A percentile compares a stretch with the other conserved stretches of the same genome.
Evolutionary conservation across 2,797 vertebrate species (phyloP).

Genomic region (Melanotaenia maccullochi): DNA sequence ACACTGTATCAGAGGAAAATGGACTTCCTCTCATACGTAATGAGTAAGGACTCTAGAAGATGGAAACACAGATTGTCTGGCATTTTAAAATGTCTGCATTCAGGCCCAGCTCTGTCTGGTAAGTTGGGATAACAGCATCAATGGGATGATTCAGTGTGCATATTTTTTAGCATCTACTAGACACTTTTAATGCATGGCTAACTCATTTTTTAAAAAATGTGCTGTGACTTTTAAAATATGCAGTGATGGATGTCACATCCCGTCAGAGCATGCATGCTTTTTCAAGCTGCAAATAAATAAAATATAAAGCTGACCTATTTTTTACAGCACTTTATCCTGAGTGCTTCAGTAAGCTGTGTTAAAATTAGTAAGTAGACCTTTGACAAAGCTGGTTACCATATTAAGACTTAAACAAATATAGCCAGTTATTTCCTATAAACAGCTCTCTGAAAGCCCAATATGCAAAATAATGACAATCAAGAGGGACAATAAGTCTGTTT

Average conservation of each 20-base stretch:
- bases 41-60: conserved; percentile 55
- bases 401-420: conserved; percentile 71
- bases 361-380: conserved; percentile 75
- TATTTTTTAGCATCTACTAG: conserved; percentile 60
- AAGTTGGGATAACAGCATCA: conserved; percentile 58
- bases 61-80: conserved; percentile 52
- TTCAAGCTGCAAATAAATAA: conserved; percentile 58
- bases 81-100: conserved; percentile 68
- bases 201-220: conserved; percentile 56
- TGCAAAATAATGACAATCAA: conserved; percentile 67
- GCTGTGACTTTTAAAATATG: conserved; percentile 70
- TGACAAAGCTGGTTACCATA: conserved; percentile 71
- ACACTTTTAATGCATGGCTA: conserved; percentile 52
- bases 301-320: conserved; percentile 66
- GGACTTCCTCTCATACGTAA: conserved; percentile 57
- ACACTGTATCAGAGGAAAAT: conserved; percentile 55
- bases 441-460: conserved; percentile 53
- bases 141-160: conserved; percentile 56
- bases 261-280: conserved; percentile 47
- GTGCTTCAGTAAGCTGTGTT: conserved; percentile 41
- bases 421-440: conserved; percentile 39
- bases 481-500: conserved; percentile 45
- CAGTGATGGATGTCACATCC: conserved; percentile 70
- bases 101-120: conserved; percentile 38
- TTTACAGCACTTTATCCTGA: conserved; percentile 51